Base-by-base conservation (phyloP, 1,140 invertebrate genomes). In the Phymorhynchus buccinoides region DNA sequence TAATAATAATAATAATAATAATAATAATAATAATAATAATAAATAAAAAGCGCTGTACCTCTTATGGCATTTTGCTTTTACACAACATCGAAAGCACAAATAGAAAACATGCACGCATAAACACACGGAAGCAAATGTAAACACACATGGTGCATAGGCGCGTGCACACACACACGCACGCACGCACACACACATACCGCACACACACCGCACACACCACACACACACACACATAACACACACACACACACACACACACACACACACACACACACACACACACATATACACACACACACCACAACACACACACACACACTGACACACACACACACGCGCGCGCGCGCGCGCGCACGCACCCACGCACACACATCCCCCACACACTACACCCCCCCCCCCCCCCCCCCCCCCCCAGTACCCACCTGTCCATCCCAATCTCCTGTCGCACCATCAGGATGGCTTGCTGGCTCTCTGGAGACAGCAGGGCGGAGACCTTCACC, bases 391-490 rank as follows among this genome's bases (percentile, higher is more conserved):
- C n/a, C n/a, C n/a, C n/a, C n/a, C n/a, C n/a, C n/a, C n/a, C n/a
- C n/a, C n/a, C n/a, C n/a, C n/a, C n/a, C n/a, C n/a, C n/a, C n/a
- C n/a, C n/a, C n/a, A 56, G 16, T 3, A 48, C 30, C 27, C 32
- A 79, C 77, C 77, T 79, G 7, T 79, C 7, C 30, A 4, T 18
- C 14, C 41, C 27, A 27, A 9, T 78, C 22, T 79, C 77, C 44
- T 79, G 27, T 52, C 32, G 42, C 42, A 79, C 77, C 77, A 79
- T 79, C 42, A 79, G 6, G 1, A 79, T 79, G 9, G 77, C 77
- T 35, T 52, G n/a, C 77, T 79, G 77, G 32, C 77, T 56, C 44
- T 79, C 77, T 7, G 77, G 77, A 9, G 77, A 79, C 42, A 79
- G 27, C 2, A 79, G 77, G 39, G 9, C 27, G 9, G 77, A 79